These are phyloP conservation scores for Ibycter americanus DNA, from an alignment of 2,797 vertebrate genomes.

Conservation along the genomic window DNA sequence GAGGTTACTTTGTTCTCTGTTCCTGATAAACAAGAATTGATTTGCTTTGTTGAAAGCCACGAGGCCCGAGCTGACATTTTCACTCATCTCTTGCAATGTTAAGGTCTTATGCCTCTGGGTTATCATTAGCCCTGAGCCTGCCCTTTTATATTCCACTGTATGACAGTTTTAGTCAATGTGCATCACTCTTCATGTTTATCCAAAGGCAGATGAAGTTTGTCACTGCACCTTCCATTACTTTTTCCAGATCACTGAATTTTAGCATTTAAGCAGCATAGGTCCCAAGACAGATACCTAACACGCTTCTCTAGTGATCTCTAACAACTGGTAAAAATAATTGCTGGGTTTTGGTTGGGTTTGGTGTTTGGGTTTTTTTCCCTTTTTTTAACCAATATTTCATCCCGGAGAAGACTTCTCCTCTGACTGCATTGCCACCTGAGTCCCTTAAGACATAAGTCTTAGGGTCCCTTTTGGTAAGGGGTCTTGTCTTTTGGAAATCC, in stretches of 20 bases:
- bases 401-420: background rate
- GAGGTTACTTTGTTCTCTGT: slow-evolving; percentile 5
- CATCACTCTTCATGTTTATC: background rate
- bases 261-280: background rate
- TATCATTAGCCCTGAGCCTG: background rate
- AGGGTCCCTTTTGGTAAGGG: background rate
- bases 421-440: background rate
- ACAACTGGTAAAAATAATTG: background rate
- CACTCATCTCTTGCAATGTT: background rate
- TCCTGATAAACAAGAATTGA: background rate
- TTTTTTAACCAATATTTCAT: background rate
- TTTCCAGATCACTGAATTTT: background rate
- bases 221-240: background rate
- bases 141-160: background rate
- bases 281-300: background rate
- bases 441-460: background rate
- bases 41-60: slow-evolving; percentile 13
- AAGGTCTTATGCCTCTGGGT: background rate
- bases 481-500: background rate
- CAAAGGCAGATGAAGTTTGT: background rate
- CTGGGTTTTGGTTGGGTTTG: background rate
- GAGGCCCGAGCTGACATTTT: background rate
- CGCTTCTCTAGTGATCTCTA: background rate
- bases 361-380: fast-evolving
- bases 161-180: background rate